phyloP scores from a whole-genome alignment of 2,113 vertebrate species.

The Eolophus roseicapilla region DNA sequence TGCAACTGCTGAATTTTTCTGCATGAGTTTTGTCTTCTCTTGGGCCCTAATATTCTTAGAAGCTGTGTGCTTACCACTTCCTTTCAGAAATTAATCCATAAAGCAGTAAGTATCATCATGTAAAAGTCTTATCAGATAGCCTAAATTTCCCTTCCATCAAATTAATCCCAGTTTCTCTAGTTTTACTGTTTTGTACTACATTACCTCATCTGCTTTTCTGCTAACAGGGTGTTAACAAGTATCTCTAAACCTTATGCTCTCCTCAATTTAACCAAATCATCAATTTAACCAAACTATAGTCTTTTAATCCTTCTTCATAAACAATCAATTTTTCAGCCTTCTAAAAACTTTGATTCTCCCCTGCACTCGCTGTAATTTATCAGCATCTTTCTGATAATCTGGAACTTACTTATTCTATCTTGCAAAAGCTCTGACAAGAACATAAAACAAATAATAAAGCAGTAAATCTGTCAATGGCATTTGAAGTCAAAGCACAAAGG shows the following conservation, averaged over 20 bases:
- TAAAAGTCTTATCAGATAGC: neutral
- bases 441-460: neutral
- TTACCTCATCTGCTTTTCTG: neutral
- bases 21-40: neutral
- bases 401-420: neutral
- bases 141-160: neutral
- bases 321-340: neutral
- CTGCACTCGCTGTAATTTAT: neutral
- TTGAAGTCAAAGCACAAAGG: neutral
- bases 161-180: neutral
- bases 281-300: neutral
- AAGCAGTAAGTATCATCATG: neutral
- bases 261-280: neutral
- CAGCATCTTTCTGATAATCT: neutral
- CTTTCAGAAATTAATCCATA: neutral
- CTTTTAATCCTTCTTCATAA: neutral
- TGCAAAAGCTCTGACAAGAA: neutral
- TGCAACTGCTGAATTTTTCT: neutral
- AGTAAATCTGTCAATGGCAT: neutral
- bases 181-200: neutral
- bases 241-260: neutral
- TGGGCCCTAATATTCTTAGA: neutral
- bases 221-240: neutral
- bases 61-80: neutral
- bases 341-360: neutral